Percentiles rank a stretch among this genome's conserved stretches.
Evolutionary conservation across 2,113 vertebrate genomes (phyloP).

Genomic region (Lamprotornis superbus): DNA sequence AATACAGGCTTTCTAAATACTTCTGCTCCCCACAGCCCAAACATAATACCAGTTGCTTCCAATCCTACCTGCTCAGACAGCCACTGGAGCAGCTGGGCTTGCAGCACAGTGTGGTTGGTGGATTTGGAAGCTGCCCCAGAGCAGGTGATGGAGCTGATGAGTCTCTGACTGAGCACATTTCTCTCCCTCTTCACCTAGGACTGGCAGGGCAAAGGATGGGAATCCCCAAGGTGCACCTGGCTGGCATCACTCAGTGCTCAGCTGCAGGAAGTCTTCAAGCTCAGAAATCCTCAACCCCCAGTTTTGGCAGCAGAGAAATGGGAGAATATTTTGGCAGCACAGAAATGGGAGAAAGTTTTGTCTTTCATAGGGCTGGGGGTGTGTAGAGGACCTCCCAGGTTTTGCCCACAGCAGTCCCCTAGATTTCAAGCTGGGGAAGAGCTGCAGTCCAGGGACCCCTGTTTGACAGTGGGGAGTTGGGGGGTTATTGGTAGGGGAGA

Average conservation of each 20-base stretch:
- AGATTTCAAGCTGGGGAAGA: neutral
- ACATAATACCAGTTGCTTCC: neutral
- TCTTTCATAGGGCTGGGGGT: neutral
- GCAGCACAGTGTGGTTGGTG: fast-evolving
- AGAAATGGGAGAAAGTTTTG: neutral
- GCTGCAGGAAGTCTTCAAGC: neutral
- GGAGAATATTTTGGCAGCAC: neutral
- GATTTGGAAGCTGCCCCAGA: neutral
- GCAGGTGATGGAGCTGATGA: neutral
- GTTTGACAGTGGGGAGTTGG: fast-evolving
- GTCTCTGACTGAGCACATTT: fast-evolving
- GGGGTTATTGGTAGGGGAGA: fast-evolving
- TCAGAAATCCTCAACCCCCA: neutral
- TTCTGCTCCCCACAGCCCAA: neutral
- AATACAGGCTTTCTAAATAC: neutral
- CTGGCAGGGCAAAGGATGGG: neutral
- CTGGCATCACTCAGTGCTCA: fast-evolving
- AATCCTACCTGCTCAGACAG: neutral
- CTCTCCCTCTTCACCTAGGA: neutral
- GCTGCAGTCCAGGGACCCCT: neutral
- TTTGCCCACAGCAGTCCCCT: neutral
- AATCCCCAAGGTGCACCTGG: neutral
- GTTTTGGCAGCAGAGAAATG: neutral
- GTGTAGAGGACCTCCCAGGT: neutral
- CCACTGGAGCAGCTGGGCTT: neutral